Evolutionary conservation across 2,113 vertebrate genomes (phyloP).

Genomic region (Candoia aspera): DNA sequence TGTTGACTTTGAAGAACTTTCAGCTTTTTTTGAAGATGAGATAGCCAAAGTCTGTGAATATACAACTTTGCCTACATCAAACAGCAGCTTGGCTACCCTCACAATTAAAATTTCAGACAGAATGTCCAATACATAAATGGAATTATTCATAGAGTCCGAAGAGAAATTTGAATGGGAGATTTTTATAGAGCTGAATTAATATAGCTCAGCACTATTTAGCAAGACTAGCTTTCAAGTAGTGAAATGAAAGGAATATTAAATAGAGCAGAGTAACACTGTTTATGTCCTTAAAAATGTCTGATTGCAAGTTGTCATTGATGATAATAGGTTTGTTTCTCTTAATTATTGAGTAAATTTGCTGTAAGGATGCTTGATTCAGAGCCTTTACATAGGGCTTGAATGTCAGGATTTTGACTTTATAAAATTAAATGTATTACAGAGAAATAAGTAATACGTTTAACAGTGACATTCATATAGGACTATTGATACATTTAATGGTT

Average conservation of each 20-base stretch:
- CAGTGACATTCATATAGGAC: not conserved
- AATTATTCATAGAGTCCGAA: not conserved
- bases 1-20: not conserved
- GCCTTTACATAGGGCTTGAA: conserved; percentile 17
- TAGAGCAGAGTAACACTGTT: not conserved
- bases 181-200: not conserved
- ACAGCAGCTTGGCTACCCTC: not conserved
- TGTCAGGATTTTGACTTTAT: conserved; percentile 27
- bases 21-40: not conserved
- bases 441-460: conserved; percentile 27
- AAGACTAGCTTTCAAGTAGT: not conserved
- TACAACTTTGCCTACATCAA: not conserved
- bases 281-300: conserved; percentile 1
- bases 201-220: not conserved
- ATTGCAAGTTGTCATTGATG: accelerated
- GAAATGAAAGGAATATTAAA: conserved; percentile 24
- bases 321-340: conserved; percentile 9
- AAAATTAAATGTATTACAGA: conserved; percentile 14
- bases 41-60: too few relatives aligned
- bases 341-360: conserved; percentile 20
- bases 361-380: conserved; percentile 14
- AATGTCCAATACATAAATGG: not conserved
- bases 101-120: not conserved
- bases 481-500: conserved; percentile 26
- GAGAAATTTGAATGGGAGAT: not conserved